Evolutionary conservation across 2,797 vertebrate species (phyloP).

Genomic region (Gouania willdenowi): DNA sequence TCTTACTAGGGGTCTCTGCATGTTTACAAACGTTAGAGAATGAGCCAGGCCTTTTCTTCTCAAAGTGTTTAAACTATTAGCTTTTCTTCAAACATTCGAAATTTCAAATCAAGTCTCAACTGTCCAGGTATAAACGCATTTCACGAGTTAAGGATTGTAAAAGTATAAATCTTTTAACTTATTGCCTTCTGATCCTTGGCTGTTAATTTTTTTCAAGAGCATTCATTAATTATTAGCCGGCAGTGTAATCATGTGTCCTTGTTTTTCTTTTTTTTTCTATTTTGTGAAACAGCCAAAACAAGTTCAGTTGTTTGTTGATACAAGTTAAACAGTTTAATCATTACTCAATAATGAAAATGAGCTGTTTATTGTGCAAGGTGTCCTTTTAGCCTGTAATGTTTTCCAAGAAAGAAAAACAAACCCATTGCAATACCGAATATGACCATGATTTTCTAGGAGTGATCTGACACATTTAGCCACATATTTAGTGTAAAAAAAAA

Average conservation of each 20-base stretch:
- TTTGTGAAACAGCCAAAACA: constrained; percentile 24
- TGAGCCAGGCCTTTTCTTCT: too few relatives aligned
- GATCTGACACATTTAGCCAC: constrained; percentile 5
- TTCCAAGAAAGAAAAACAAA: neutral
- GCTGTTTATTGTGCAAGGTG: constrained; percentile 1
- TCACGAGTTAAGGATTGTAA: too few relatives aligned
- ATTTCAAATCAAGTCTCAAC: too few relatives aligned
- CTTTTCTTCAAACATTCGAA: too few relatives aligned
- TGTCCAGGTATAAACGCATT: too few relatives aligned
- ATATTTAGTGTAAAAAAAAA: neutral
- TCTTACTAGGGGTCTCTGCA: too few relatives aligned
- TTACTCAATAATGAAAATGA: constrained; percentile 28
- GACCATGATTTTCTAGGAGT: neutral
- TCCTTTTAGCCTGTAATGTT: neutral
- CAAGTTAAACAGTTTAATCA: constrained; percentile 12
- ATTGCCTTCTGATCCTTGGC: too few relatives aligned
- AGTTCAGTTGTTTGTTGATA: constrained; percentile 13
- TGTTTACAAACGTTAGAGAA: too few relatives aligned
- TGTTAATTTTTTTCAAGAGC: too few relatives aligned
- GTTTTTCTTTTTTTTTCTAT: too few relatives aligned
- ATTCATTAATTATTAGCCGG: constrained; percentile 52
- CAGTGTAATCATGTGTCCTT: constrained; percentile 21
- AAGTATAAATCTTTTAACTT: too few relatives aligned
- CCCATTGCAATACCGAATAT: neutral
- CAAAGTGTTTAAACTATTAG: too few relatives aligned